Evolutionary conservation across 2,113 vertebrate genomes (phyloP).

Genomic region (Centropristis striata): DNA sequence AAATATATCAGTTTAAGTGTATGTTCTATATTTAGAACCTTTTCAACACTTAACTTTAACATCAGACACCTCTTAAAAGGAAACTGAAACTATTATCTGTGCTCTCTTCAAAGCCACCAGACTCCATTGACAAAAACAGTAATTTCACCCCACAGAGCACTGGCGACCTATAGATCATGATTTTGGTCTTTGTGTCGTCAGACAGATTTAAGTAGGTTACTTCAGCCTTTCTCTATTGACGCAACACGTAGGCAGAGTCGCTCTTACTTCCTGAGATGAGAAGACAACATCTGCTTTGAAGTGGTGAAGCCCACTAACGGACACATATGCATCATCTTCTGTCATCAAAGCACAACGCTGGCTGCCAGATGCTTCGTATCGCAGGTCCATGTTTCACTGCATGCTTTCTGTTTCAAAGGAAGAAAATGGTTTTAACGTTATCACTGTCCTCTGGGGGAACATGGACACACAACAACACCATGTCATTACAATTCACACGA

Average conservation of each 20-base stretch:
- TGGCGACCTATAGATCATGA: too few relatives aligned
- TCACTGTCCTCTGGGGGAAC: not conserved
- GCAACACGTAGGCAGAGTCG: not conserved
- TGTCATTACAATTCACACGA: too few relatives aligned
- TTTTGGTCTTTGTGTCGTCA: not conserved
- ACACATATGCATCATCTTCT: not conserved
- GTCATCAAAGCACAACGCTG: conserved; percentile 13
- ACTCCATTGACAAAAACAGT: too few relatives aligned
- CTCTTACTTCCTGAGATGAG: conserved; percentile 14
- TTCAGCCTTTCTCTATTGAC: not conserved
- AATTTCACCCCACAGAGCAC: too few relatives aligned
- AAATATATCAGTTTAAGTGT: too few relatives aligned
- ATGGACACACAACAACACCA: too few relatives aligned
- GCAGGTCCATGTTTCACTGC: not conserved
- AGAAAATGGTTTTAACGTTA: not conserved
- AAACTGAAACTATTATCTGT: too few relatives aligned
- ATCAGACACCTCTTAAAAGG: too few relatives aligned
- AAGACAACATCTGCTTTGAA: conserved; percentile 15
- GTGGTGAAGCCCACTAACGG: conserved; percentile 21
- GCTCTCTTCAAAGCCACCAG: too few relatives aligned
- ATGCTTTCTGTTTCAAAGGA: not conserved
- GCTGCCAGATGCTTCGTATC: not conserved
- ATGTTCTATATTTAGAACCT: too few relatives aligned
- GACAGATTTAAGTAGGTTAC: not conserved
- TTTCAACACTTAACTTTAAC: too few relatives aligned